Conservation (phyloP, 2,113 vertebrate species). For the Furnarius figulus region DNA sequence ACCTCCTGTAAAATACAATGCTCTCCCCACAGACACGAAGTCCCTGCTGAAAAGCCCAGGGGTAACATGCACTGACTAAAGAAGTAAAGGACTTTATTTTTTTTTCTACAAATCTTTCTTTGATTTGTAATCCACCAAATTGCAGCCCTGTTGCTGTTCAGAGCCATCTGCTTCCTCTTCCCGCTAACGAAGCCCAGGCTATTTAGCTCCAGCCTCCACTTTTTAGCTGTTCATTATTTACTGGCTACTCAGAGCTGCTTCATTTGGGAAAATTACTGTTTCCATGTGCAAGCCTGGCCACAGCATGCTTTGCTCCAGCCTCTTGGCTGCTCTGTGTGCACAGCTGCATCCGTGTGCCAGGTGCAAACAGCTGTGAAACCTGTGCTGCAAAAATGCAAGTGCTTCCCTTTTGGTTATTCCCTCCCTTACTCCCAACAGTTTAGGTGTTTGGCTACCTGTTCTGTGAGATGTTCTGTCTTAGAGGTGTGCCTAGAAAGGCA, state of each 20-base stretch:
- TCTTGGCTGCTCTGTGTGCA: background rate
- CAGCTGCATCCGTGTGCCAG: background rate
- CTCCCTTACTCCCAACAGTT: background rate
- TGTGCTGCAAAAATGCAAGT: accelerated
- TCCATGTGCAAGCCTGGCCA: background rate
- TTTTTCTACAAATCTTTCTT: background rate
- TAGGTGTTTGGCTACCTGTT: background rate
- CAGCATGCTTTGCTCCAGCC: background rate
- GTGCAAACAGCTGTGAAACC: background rate
- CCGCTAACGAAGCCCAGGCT: background rate
- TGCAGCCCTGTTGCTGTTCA: background rate
- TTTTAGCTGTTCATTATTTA: background rate
- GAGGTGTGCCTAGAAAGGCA: background rate
- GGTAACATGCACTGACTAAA: background rate
- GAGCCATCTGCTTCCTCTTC: background rate
- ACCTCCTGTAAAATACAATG: background rate
- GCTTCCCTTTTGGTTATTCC: background rate
- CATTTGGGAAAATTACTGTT: background rate
- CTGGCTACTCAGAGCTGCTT: background rate
- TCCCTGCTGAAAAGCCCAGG: background rate
- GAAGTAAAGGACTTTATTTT: background rate
- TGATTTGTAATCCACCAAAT: background rate
- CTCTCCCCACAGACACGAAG: background rate
- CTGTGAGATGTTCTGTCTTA: accelerated
- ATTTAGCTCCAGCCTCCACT: background rate